Evolutionary conservation across 2,888 invertebrate species (phyloP).

Genomic region (Drosophila prolongata): DNA sequence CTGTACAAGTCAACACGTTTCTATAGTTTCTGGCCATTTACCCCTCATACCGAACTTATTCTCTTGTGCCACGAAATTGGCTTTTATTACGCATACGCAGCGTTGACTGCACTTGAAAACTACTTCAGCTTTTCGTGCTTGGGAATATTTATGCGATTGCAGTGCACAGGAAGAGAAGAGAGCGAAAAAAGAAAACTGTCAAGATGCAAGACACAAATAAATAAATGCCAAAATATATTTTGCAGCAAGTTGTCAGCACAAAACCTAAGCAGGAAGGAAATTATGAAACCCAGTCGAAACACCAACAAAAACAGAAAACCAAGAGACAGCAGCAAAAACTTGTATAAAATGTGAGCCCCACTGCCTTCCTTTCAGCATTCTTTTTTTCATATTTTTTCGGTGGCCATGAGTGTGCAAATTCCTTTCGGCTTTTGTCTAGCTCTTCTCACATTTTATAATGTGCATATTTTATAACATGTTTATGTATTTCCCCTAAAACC

Average conservation of each 20-base stretch:
- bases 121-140: constrained; percentile 21
- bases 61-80: constrained; percentile 20
- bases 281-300: constrained; percentile 53
- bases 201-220: constrained; percentile 67
- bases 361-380: constrained; percentile 23
- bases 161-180: constrained; percentile 16
- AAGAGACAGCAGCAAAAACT: constrained; percentile 34
- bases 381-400: constrained; percentile 5
- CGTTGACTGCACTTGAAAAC: constrained; percentile 59
- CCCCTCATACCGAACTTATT: neutral
- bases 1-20: constrained; percentile 15
- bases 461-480: constrained; percentile 78
- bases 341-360: constrained; percentile 47
- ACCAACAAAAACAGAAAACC: constrained; percentile 26
- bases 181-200: constrained; percentile 64
- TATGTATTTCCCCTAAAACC: constrained; percentile 59
- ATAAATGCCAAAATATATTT: constrained; percentile 67
- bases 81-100: constrained; percentile 52
- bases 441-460: constrained; percentile 68
- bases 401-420: constrained; percentile 69
- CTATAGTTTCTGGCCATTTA: constrained; percentile 1
- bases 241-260: constrained; percentile 68
- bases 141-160: constrained; percentile 30
- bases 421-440: constrained; percentile 77
- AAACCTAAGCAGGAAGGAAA: constrained; percentile 66